Evolutionary conservation across 2,797 vertebrate genomes (phyloP), one percentile per base, ranked within the genome.

Genomic region (Melopsittacus undulatus): DNA sequence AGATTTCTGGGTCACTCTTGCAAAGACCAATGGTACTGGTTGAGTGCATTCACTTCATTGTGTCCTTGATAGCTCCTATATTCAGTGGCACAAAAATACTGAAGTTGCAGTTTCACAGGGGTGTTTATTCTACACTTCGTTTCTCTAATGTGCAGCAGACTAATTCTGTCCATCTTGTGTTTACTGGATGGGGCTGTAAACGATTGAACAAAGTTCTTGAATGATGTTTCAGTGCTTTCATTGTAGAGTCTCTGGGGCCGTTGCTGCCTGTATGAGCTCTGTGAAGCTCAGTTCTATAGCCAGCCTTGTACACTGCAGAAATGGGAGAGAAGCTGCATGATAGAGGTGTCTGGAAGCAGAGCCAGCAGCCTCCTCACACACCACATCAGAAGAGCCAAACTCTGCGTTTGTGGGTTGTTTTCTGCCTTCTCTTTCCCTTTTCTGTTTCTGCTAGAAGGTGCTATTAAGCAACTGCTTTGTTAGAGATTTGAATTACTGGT

Each of bases 401-500:
- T 63, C n/a, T 21, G 20, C 8, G 0, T 75, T 42, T 68, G 21
- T 32, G 20, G 30, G 11, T 40, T 43, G 14, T 13, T 81, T 72
- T 72, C 12, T 87, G 62, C 74, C 40, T 87, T 68, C 45, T 75
- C 40, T 42, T 45, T 75, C 38, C 42, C 29, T 30, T 46, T 45
- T 24, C 40, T n/a, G 0, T 73, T 61, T 59, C 36, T 81, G 20
- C 36, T 93, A 34, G 51, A 87, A 84, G 34, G 26, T 93, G 54
- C 42, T 83, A 36, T 88, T 38, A 86, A 89, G 52, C 46, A 87
- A 78, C 43, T 88, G 18, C 30, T 83, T 86, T 83, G 26, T 34
- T 54, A 30, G 85, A 92, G 63, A 66, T 88, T 85, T 92, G 66
- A 87, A 81, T 93, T 92, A 79, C 29, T 67, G 62, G 22, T 9